Conservation (phyloP, 2,888 invertebrate genomes). For the Tenthredo distinguenda region DNA sequence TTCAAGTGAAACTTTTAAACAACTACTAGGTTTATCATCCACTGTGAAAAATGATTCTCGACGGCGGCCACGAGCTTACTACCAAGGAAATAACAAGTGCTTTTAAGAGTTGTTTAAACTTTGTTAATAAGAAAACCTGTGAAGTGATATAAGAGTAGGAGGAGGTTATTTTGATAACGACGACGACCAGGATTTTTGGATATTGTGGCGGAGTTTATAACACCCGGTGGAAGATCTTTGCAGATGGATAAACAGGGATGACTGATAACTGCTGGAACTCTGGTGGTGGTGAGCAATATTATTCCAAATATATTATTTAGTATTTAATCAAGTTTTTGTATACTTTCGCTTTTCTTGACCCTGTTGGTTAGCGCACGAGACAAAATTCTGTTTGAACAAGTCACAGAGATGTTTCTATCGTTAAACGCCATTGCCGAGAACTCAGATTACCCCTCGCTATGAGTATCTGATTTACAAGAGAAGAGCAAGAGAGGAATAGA, state of each 20-base stretch:
- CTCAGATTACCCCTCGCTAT: background rate
- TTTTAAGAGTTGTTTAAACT: background rate
- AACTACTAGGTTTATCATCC: no score
- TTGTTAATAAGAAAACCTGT: slow-evolving; percentile 55
- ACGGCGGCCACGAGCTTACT: background rate
- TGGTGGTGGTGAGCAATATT: slow-evolving; percentile 84
- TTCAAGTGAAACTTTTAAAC: no score
- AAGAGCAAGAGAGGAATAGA: background rate
- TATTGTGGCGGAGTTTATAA: slow-evolving; percentile 61
- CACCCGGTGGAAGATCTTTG: slow-evolving; percentile 68
- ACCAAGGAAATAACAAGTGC: background rate
- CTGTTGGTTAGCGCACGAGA: background rate
- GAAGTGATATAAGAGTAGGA: slow-evolving; percentile 66
- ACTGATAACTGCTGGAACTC: slow-evolving; percentile 90
- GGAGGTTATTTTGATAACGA: background rate
- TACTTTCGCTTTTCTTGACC: no score
- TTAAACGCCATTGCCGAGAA: background rate
- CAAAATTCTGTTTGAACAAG: background rate
- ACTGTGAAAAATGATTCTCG: background rate
- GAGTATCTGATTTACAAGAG: background rate
- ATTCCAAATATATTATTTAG: background rate
- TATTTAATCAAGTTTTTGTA: background rate
- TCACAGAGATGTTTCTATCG: background rate
- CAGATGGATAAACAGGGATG: slow-evolving; percentile 83
- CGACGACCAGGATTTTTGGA: slow-evolving; percentile 53